phyloP scores from a whole-genome alignment of 2,113 vertebrate species.

The Cynoglossus semilaevis region DNA sequence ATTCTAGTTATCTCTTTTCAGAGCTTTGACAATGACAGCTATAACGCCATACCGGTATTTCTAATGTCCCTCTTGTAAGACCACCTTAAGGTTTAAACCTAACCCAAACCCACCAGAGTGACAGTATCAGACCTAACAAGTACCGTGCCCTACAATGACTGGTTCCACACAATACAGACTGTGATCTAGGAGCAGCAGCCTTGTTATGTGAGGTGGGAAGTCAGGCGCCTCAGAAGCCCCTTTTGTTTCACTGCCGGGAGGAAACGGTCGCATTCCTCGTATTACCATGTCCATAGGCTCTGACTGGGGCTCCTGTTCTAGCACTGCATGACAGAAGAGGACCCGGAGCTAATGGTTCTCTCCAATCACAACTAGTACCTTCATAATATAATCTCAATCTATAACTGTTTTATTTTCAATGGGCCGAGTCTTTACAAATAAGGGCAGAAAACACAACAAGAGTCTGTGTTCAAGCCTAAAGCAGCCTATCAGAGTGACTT shows the following conservation, averaged over 20 bases:
- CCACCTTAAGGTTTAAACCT: background rate
- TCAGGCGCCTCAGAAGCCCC: slow-evolving; percentile 57
- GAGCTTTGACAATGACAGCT: no score
- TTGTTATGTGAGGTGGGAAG: slow-evolving; percentile 61
- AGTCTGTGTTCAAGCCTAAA: no score
- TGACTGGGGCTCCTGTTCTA: slow-evolving; percentile 54
- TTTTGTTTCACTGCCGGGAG: slow-evolving; percentile 77
- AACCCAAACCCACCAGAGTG: slow-evolving; percentile 1
- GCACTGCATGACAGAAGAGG: slow-evolving; percentile 43
- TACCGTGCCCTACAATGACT: slow-evolving; percentile 27
- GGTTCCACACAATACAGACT: slow-evolving; percentile 45
- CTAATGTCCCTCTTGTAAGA: no score
- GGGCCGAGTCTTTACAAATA: slow-evolving; percentile 20
- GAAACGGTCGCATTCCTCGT: slow-evolving; percentile 80
- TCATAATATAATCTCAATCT: slow-evolving; percentile 34
- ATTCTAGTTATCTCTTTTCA: no score
- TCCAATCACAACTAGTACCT: slow-evolving; percentile 1
- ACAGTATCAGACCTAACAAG: slow-evolving; percentile 29
- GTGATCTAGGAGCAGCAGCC: slow-evolving; percentile 34
- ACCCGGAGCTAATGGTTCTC: slow-evolving; percentile 36
- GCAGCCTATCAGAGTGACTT: no score
- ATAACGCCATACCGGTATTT: no score
- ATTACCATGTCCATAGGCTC: slow-evolving; percentile 79
- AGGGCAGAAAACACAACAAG: background rate
- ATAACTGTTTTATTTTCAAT: slow-evolving; percentile 10